Conservation (phyloP, 2,888 invertebrate species). For the Cantharis flavilabris region DNA sequence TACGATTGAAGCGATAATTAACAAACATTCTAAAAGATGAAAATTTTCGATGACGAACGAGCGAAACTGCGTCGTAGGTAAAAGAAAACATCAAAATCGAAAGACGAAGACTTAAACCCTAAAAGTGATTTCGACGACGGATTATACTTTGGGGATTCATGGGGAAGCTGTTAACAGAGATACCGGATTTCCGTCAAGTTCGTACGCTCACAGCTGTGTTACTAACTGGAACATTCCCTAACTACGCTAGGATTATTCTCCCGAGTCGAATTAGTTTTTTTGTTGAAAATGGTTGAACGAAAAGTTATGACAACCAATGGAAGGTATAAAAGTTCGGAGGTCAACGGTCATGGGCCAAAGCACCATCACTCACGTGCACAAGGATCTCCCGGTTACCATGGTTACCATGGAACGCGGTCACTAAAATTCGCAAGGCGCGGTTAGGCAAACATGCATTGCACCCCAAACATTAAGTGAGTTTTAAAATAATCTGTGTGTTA, state of each 20-base stretch:
- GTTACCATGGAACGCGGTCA: conserved; percentile 32
- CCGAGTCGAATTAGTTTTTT: not conserved
- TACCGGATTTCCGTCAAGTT: conserved; percentile 52
- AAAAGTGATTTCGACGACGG: not conserved
- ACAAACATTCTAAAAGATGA: conserved; percentile 7
- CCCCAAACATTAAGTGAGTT: conserved; percentile 42
- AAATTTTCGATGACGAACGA: not conserved
- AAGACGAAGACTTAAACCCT: not conserved
- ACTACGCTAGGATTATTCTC: not conserved
- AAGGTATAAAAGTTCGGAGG: conserved; percentile 1
- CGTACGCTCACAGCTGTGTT: conserved; percentile 48
- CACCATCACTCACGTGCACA: conserved; percentile 36
- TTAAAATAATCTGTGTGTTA: conserved; percentile 42
- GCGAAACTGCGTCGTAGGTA: not conserved
- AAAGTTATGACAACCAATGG: not conserved
- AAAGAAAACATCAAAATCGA: not conserved
- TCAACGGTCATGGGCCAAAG: conserved; percentile 30
- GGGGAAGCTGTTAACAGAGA: conserved; percentile 27
- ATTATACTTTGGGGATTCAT: not conserved
- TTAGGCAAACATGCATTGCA: conserved; percentile 38
- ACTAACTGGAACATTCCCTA: conserved; percentile 9
- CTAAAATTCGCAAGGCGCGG: conserved; percentile 29
- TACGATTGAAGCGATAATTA: conserved; percentile 11
- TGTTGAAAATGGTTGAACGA: not conserved
- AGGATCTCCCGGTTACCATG: conserved; percentile 34